phyloP scores from a whole-genome alignment of 2,797 vertebrate genomes.

The Streptopelia turtur region DNA sequence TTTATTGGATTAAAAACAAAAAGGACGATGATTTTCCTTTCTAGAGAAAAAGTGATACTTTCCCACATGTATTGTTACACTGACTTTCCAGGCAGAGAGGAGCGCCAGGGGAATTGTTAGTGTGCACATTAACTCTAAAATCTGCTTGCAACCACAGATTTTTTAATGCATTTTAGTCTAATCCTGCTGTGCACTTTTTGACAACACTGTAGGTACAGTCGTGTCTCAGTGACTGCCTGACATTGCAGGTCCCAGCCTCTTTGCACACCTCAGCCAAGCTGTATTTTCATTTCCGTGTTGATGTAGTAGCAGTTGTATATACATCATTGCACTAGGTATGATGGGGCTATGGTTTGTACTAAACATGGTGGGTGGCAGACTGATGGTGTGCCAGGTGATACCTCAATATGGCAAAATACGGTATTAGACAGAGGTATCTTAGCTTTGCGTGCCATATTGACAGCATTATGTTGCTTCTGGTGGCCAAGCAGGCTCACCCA shows the following conservation, averaged over 20 bases:
- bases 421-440: background rate
- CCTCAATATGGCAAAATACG: background rate
- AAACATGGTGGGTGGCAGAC: background rate
- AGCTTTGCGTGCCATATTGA: background rate
- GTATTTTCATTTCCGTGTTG: background rate
- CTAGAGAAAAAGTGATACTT: background rate
- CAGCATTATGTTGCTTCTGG: background rate
- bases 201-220: background rate
- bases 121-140: background rate
- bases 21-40: background rate
- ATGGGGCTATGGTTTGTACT: background rate
- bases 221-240: background rate
- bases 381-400: background rate
- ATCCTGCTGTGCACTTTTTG: background rate
- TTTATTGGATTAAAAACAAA: background rate
- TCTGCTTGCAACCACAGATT: background rate
- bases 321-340: no score
- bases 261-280: background rate
- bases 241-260: background rate
- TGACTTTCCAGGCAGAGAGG: background rate
- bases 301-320: background rate
- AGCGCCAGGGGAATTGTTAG: background rate
- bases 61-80: background rate
- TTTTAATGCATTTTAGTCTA: background rate
- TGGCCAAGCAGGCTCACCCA: background rate